Evolutionary conservation across 2,888 invertebrate genomes (phyloP), one percentile per base, ranked within the genome.

Genomic region (Bhutanitis thaidina): DNA sequence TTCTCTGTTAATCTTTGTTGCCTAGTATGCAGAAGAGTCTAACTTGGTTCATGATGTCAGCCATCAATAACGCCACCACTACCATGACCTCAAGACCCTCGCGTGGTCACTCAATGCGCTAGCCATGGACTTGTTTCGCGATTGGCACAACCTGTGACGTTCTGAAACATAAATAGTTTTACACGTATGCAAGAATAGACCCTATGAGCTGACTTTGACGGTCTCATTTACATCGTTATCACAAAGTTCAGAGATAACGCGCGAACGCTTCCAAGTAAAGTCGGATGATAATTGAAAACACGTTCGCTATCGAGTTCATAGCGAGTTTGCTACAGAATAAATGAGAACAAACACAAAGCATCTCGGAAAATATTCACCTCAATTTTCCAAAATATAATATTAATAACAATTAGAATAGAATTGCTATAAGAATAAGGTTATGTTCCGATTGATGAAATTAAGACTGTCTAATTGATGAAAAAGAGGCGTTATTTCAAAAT

Each of bases 401-500:
- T 56, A 57, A 54, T 54, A 59, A 61, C 56, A 62, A 62, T 61
- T 59, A 64, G 55, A 50, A 54, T 48, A 36, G 52, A 61, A 61
- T 59, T 54, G 57, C 52, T 57, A 57, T 49, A 55, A 57, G 49
- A 53, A 52, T 53, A 32, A 43, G 49, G 30, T 49, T 49, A 46
- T 39, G 56, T 57, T 61, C 49, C 25, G 55, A 57, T 57, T 57
- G 61, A 64, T 62, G 54, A 58, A 65, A 56, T 45, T 60, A 59
- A 66, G 63, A 69, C 60, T 10, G 27, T 59, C 61, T 59, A 62
- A 64, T 64, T 71, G 69, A 73, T 65, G 76, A 82, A 87, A 86
- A 86, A 81, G 78, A 80, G 80, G 84, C 77, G 81, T 84, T 79
- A 81, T 86, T 87, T 87, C 85, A 86, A 83, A 87, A 88, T 86